Percentiles rank a stretch among this genome's conserved stretches.
Evolutionary conservation across 2,113 vertebrate species (phyloP).

Genomic region (Copsychus sechellarum): DNA sequence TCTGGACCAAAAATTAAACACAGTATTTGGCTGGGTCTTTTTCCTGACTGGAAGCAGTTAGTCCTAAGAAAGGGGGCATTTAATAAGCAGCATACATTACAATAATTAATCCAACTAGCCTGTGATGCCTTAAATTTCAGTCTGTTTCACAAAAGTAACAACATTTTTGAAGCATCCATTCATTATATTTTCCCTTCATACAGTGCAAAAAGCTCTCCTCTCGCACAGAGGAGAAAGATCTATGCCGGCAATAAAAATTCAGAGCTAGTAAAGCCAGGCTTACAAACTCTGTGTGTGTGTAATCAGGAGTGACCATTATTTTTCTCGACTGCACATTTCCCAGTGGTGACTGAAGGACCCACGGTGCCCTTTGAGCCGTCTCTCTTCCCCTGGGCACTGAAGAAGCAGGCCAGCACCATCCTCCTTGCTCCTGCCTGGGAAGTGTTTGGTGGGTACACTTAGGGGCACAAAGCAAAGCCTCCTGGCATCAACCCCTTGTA

Average conservation of each 20-base stretch:
- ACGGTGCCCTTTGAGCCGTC: accelerated
- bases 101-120: not conserved
- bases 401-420: not conserved
- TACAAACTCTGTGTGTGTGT: not conserved
- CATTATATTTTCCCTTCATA: not conserved
- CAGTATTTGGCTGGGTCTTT: not conserved
- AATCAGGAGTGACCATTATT: not conserved
- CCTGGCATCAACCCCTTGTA: accelerated
- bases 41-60: not conserved
- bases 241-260: not conserved
- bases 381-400: not conserved
- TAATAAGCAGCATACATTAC: not conserved
- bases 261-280: not conserved
- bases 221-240: not conserved
- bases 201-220: not conserved
- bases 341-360: not conserved
- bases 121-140: not conserved
- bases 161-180: not conserved
- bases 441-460: accelerated
- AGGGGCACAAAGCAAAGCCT: not conserved
- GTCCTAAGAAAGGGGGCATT: not conserved
- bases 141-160: not conserved
- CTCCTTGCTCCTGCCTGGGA: not conserved
- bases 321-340: not conserved
- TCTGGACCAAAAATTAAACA: not conserved